phyloP scores from a whole-genome alignment of 2,888 invertebrate genomes.

The Lochmaea crataegi region DNA sequence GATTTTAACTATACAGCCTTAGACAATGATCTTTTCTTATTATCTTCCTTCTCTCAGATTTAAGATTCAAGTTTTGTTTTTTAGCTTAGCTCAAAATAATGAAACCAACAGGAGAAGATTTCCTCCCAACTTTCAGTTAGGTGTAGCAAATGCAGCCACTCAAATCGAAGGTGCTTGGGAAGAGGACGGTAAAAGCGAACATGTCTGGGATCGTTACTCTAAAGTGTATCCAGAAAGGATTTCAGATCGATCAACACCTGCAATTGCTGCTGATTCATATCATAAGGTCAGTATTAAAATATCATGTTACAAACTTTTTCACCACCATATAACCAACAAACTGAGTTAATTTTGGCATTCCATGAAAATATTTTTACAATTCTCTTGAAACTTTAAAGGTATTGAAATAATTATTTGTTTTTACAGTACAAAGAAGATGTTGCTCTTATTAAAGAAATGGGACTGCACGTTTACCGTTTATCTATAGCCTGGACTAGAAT shows the following conservation, averaged over 20 bases:
- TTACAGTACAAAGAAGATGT: conserved; percentile 71
- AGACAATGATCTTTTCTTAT: too few relatives aligned
- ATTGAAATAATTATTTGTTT: not conserved
- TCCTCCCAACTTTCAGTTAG: conserved; percentile 49
- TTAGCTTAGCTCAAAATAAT: conserved; percentile 26
- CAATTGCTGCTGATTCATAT: conserved; percentile 76
- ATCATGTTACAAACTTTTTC: too few relatives aligned
- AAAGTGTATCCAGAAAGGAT: conserved; percentile 33
- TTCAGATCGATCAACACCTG: conserved; percentile 65
- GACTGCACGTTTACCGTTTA: conserved; percentile 67
- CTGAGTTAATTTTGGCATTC: too few relatives aligned
- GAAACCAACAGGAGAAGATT: conserved; percentile 35
- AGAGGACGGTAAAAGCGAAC: conserved; percentile 52
- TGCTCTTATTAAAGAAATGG: conserved; percentile 68
- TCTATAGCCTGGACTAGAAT: conserved; percentile 54
- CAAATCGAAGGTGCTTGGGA: conserved; percentile 56
- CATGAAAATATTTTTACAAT: too few relatives aligned
- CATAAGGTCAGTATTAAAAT: conserved; percentile 60
- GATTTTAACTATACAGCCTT: too few relatives aligned
- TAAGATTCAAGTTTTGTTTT: not conserved
- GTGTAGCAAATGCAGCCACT: conserved; percentile 55
- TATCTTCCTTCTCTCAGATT: not conserved
- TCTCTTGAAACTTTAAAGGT: too few relatives aligned
- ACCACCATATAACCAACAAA: too few relatives aligned
- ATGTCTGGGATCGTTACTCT: conserved; percentile 43